Evolutionary conservation across 1,140 invertebrate species (phyloP), one percentile per base, ranked within the genome.

Genomic region (Latrodectus geometricus): DNA sequence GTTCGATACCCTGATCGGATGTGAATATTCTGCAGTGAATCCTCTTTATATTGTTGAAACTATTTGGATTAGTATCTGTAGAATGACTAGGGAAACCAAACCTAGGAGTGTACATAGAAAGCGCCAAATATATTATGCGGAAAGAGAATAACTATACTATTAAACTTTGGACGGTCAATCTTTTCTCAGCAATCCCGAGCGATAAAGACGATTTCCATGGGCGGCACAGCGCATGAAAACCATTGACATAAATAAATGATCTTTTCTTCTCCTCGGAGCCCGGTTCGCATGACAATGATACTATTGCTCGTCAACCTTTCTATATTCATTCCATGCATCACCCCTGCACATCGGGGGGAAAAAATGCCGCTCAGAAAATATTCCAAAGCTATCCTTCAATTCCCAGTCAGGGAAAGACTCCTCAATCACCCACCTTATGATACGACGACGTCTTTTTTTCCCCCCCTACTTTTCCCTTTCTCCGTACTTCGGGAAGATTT

Each of bases 381-480:
- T 35, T 35, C 35, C 61, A 35, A 21, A 61, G 23, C 74, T 21
- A 76, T 76, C 74, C 52, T 76, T 76, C 74, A 76, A 76, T 76
- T 76, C 74, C 74, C 74, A 50, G 54, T 76, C 52, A 20, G 74
- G 74, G 74, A 76, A 35, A 35, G 35, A 5, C 61, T 56, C 68
- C 78, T 72, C 78, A 50, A 81, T 81, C 78, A 81, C 66, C 78
- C 49, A 70, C 54, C 70, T 68, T 81, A 81, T 72, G 78, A 81
- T 81, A 66, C 78, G 49, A 79, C 76, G 49, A 79, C 61, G 65
- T n/a, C 48, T 68, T 61, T 54, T 48, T 54, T 52, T 1, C 3
- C 48, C 50, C 35, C 50, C n/a, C 20, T 61, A 35, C 35, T 61
- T 17, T 77, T 56, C 14, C 49, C 72, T 74, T 23, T 56, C 52